Conservation (phyloP, 2,113 vertebrate genomes). For the Mormyrus lacerda region DNA sequence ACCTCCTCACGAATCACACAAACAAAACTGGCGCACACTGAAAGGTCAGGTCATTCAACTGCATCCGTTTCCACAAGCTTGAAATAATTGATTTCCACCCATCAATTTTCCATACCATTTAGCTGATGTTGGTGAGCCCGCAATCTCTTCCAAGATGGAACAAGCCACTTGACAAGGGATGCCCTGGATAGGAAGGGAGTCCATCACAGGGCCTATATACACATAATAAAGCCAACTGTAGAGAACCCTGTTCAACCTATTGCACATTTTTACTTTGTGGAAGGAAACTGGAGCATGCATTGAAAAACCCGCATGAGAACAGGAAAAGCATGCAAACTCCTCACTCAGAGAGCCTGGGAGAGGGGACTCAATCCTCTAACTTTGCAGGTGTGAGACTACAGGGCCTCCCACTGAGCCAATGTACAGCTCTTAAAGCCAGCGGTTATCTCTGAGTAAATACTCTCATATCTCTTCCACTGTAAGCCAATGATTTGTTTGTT, state of each 20-base stretch:
- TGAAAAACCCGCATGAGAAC: neutral
- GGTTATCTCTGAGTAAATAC: neutral
- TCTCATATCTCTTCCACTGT: neutral
- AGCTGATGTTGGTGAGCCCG: neutral
- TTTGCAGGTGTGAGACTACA: neutral
- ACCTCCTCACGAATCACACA: neutral
- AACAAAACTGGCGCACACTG: neutral
- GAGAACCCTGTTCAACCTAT: neutral
- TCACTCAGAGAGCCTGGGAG: neutral
- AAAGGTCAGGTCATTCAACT: neutral
- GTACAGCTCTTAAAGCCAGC: neutral
- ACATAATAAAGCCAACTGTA: neutral
- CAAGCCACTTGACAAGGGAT: neutral
- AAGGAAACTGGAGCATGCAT: neutral
- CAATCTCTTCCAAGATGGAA: neutral
- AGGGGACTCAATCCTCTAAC: neutral
- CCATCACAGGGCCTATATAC: neutral
- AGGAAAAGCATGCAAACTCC: neutral
- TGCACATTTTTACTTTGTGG: neutral
- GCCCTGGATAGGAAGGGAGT: neutral
- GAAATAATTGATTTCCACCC: neutral
- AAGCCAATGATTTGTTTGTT: slow-evolving; percentile 1
- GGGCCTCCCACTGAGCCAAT: neutral
- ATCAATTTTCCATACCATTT: neutral
- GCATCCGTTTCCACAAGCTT: neutral